Evolutionary conservation across 2,113 vertebrate species (phyloP).

Genomic region (Syngnathus floridae): DNA sequence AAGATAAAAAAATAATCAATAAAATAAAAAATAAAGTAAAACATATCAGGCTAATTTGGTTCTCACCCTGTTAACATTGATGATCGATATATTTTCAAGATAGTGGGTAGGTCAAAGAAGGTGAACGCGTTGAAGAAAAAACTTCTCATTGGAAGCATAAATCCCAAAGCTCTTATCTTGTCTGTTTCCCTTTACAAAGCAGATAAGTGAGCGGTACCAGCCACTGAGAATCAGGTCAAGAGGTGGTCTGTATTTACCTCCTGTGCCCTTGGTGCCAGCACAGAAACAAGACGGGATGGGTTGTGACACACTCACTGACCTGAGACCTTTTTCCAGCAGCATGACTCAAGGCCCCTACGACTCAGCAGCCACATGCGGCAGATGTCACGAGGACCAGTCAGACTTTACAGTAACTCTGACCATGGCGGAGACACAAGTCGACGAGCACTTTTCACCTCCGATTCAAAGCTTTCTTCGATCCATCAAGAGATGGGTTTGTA

Average conservation of each 20-base stretch:
- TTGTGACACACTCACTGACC: slow-evolving; percentile 25
- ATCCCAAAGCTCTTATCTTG: background rate
- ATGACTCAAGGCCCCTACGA: slow-evolving; percentile 38
- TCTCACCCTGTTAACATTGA: slow-evolving; percentile 23
- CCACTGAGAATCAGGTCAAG: slow-evolving; percentile 6
- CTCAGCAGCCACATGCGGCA: slow-evolving; percentile 9
- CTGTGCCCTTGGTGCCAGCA: slow-evolving; percentile 12
- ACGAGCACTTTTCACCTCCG: background rate
- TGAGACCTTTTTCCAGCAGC: slow-evolving; percentile 22
- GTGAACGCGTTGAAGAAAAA: background rate
- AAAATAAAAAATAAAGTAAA: too few species aligned
- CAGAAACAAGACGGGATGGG: slow-evolving; percentile 12
- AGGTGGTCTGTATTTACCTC: slow-evolving; percentile 12
- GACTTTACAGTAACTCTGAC: slow-evolving; percentile 25
- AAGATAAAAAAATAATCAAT: too few species aligned
- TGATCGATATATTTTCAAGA: slow-evolving; percentile 35
- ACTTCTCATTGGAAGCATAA: background rate
- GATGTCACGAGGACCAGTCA: slow-evolving; percentile 22
- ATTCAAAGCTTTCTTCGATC: background rate
- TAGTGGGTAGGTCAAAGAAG: slow-evolving; percentile 28
- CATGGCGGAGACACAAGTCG: background rate
- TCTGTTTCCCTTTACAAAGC: slow-evolving; percentile 7
- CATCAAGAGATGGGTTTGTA: slow-evolving; percentile 22
- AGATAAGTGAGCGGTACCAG: background rate
- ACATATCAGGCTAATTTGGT: background rate